These are phyloP conservation scores for Bombus picipes DNA, from an alignment of 1,140 invertebrate genomes.

Conservation along the genomic window DNA sequence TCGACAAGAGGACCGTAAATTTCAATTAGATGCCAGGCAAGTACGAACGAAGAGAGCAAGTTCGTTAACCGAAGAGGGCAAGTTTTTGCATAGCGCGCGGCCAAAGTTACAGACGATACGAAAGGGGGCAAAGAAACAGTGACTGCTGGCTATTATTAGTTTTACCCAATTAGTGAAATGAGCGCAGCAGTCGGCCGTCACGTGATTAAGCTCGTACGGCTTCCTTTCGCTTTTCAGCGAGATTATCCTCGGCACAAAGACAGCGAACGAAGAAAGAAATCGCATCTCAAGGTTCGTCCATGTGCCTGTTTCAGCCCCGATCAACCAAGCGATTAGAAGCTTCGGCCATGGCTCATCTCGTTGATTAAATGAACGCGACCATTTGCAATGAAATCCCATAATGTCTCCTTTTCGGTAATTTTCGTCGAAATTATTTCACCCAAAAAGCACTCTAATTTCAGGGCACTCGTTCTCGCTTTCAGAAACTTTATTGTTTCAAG, in stretches of 20 bases:
- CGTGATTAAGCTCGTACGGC: constrained; percentile 43
- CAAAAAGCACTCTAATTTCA: not conserved
- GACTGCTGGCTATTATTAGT: constrained; percentile 52
- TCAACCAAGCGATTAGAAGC: constrained; percentile 4
- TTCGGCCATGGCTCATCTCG: not conserved
- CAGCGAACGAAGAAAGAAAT: constrained; percentile 31
- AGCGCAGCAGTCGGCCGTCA: constrained; percentile 21
- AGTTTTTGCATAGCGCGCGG: not conserved
- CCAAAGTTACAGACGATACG: constrained; percentile 6
- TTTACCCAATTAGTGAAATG: constrained; percentile 63
- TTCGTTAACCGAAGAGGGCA: not conserved
- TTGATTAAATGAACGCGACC: not conserved
- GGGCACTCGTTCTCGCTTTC: not conserved
- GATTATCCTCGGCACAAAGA: constrained; percentile 48
- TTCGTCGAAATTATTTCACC: not conserved
- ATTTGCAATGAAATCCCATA: not conserved
- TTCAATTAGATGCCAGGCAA: not conserved
- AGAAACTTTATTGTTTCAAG: not conserved
- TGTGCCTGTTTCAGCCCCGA: constrained; percentile 27
- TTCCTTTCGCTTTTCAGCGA: constrained; percentile 63
- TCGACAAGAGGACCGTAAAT: not conserved
- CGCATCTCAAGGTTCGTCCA: constrained; percentile 13
- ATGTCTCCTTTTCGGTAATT: not conserved
- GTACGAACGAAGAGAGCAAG: not conserved
- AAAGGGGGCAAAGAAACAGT: constrained; percentile 9